These are phyloP conservation scores for Brachyalestes nurse DNA, from an alignment of 2,797 vertebrate species.

Conservation along the genomic window DNA sequence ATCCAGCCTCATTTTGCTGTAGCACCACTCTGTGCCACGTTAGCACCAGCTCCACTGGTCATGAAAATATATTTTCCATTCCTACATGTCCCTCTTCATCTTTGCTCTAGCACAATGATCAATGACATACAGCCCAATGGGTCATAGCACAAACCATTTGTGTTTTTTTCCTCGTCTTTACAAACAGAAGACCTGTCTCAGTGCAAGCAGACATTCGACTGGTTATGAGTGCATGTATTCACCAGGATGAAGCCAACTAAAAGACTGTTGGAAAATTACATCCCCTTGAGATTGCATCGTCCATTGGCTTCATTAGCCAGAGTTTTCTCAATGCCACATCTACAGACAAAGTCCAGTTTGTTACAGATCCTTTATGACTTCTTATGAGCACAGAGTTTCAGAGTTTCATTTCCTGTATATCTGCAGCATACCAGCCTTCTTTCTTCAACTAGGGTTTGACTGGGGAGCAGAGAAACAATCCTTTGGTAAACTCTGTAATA, in stretches of 20 bases:
- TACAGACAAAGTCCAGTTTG: constrained; percentile 21
- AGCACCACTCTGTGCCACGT: too few relatives aligned
- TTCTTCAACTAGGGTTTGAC: constrained; percentile 3
- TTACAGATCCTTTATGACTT: constrained; percentile 17
- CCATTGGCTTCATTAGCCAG: constrained; percentile 42
- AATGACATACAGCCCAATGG: background rate
- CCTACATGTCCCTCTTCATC: background rate
- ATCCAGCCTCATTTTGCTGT: too few relatives aligned
- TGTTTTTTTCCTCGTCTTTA: too few relatives aligned
- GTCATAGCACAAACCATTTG: background rate
- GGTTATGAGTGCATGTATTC: constrained; percentile 13
- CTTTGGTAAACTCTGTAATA: background rate
- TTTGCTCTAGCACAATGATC: background rate
- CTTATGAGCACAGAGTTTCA: constrained; percentile 9
- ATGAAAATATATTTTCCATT: background rate
- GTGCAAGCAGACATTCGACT: background rate
- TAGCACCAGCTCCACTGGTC: background rate
- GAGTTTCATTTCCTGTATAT: constrained; percentile 13
- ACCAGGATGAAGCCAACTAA: constrained; percentile 12
- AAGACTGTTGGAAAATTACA: constrained; percentile 36
- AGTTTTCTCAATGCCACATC: constrained; percentile 22
- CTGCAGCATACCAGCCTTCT: background rate
- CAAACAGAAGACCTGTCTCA: background rate
- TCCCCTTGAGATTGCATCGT: constrained; percentile 22
- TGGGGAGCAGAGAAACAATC: background rate